Conservation (phyloP, 2,113 vertebrate genomes). For the Beaufortia kweichowensis region DNA sequence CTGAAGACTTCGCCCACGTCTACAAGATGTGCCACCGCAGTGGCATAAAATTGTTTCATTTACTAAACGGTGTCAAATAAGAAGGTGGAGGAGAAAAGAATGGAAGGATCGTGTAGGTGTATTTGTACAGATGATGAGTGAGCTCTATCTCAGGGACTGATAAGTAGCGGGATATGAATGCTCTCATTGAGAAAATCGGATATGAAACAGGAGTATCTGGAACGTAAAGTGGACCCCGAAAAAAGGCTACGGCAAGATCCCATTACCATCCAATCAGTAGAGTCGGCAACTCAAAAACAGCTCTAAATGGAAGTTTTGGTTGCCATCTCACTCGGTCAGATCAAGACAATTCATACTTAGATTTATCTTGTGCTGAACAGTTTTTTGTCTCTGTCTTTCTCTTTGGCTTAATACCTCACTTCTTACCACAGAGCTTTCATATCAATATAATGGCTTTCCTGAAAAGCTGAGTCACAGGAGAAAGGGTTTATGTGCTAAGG, state of each 20-base stretch:
- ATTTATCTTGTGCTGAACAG: constrained; percentile 30
- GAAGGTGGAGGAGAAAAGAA: constrained; percentile 30
- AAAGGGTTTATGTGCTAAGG: constrained; percentile 30
- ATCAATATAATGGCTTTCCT: constrained; percentile 32
- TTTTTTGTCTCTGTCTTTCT: constrained; percentile 47
- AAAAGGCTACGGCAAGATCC: constrained; percentile 39
- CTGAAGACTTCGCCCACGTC: constrained; percentile 4
- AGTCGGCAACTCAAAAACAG: constrained; percentile 40
- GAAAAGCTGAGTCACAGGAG: constrained; percentile 37
- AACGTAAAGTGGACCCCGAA: constrained; percentile 1
- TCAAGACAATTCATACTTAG: constrained; percentile 61
- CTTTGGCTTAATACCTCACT: constrained; percentile 50
- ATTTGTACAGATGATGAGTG: constrained; percentile 38
- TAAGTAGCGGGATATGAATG: constrained; percentile 37
- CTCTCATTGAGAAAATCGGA: constrained; percentile 47
- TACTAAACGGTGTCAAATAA: constrained; percentile 20
- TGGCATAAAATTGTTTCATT: constrained; percentile 16
- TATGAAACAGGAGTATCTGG: constrained; percentile 38
- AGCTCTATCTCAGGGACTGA: constrained; percentile 28
- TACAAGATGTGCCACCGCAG: constrained; percentile 16
- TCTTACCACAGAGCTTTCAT: constrained; percentile 40
- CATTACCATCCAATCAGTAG: constrained; percentile 46
- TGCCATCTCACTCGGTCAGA: constrained; percentile 50
- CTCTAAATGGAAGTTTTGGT: constrained; percentile 50
- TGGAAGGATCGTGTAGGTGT: constrained; percentile 31